Conservation (phyloP, 2,888 invertebrate genomes). For the Metellina segmentata region DNA sequence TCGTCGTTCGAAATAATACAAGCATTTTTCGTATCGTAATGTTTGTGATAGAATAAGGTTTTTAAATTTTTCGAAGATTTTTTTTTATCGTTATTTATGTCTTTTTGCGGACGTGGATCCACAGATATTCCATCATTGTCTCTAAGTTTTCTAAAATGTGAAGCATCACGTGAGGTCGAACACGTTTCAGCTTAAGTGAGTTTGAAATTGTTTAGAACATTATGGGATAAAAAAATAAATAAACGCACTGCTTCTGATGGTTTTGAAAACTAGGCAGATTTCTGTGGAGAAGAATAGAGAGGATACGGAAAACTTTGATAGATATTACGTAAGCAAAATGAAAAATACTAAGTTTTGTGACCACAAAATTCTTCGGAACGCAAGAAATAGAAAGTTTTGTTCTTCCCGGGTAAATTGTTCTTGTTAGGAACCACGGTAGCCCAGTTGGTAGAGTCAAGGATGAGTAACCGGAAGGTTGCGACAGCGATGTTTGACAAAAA, state of each 20-base stretch:
- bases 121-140: background rate
- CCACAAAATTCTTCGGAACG: too few relatives aligned
- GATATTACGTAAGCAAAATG: too few relatives aligned
- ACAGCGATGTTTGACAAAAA: too few relatives aligned
- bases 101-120: background rate
- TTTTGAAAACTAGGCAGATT: background rate
- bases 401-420: too few relatives aligned
- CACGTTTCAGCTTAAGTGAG: conserved; percentile 56
- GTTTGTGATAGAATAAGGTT: too few relatives aligned
- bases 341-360: too few relatives aligned
- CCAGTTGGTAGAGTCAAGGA: too few relatives aligned
- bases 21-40: too few relatives aligned
- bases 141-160: background rate
- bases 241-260: background rate
- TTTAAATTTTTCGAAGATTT: background rate
- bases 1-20: too few relatives aligned
- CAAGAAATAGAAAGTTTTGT: too few relatives aligned
- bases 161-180: conserved; percentile 14
- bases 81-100: background rate
- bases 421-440: too few relatives aligned
- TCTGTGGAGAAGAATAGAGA: background rate
- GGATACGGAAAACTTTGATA: background rate
- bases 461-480: too few relatives aligned
- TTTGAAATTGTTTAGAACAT: conserved; percentile 17
- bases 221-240: background rate